Evolutionary conservation across 2,888 invertebrate species (phyloP).

Genomic region (Tigriopus californicus): DNA sequence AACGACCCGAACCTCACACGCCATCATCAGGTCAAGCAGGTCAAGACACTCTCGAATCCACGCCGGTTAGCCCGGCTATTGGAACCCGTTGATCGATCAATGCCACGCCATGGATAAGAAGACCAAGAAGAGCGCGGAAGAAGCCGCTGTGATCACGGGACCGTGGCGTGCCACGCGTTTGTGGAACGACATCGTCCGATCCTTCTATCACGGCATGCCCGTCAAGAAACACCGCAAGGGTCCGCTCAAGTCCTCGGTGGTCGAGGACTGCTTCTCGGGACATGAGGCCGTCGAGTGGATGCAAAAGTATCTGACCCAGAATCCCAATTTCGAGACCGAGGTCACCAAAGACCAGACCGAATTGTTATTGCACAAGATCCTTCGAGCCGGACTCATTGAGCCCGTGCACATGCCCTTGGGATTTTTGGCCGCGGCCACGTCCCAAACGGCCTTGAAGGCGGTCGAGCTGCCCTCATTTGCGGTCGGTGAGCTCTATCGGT

Average conservation of each 20-base stretch:
- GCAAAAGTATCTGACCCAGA: slow-evolving; percentile 3
- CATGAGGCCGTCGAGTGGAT: slow-evolving; percentile 16
- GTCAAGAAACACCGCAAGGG: slow-evolving; percentile 9
- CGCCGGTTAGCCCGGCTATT: too few species aligned
- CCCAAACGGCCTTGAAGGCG: too few species aligned
- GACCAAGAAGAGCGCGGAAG: too few species aligned
- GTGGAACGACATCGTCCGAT: slow-evolving; percentile 11
- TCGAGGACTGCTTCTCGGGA: slow-evolving; percentile 16
- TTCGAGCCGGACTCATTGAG: slow-evolving; percentile 14
- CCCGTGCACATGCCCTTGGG: not conserved
- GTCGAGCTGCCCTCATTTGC: too few species aligned
- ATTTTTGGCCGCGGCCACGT: too few species aligned
- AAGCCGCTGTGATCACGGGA: not conserved
- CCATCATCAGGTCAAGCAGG: too few species aligned
- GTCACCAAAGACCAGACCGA: slow-evolving; percentile 17
- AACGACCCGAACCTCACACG: too few species aligned
- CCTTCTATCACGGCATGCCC: slow-evolving; percentile 12
- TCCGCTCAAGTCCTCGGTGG: not conserved
- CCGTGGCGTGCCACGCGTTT: slow-evolving; percentile 15
- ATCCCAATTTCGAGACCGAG: slow-evolving; percentile 14
- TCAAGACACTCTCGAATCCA: too few species aligned
- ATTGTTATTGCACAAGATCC: slow-evolving; percentile 15
- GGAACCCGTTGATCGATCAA: too few species aligned
- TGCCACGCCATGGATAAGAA: too few species aligned
- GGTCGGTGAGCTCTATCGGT: not conserved